Evolutionary conservation across 2,797 vertebrate species (phyloP), one percentile per base, ranked within the genome.

Genomic region (Buceros bicornis): DNA sequence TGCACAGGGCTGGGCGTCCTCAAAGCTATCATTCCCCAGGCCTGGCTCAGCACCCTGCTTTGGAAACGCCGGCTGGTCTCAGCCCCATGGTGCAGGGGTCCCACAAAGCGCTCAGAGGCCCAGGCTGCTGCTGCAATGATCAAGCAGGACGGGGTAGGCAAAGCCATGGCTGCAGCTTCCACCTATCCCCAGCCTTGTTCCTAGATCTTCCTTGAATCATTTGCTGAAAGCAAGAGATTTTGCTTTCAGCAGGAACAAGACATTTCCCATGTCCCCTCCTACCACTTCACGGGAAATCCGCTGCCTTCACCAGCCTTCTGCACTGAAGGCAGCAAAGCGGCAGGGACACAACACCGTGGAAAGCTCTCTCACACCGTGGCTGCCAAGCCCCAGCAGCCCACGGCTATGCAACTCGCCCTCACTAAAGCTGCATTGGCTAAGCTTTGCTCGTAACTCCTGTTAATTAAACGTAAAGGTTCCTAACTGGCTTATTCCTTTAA

Each of bases 231-330:
- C 19, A 66, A 70, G 22, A 61, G 21, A 66, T 77, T 81, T 84
- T 65, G 43, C 47, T 92, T 92, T 54, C 50, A 80, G 81, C 29
- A 70, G 83, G 73, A 76, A 70, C 8, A 26, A 57, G 18, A 21
- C 18, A 33, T 45, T 74, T 84, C 69, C 64, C 43, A 13, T 11
- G 16, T 57, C 29, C 47, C 6, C 20, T 69, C 53, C 53, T 53
- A 42, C 21, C 8, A 42, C 80, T 92, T 86, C 73, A 77, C 91
- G 83, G 67, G 84, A 87, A 87, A 86, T 48, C 53, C 56, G 67
- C 53, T 67, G 70, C 78, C 84, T 87, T 92, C 70, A 56, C 35
- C 61, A 85, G 71, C 37, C 58, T 76, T 72, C 37, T 79, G 74
- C 76, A 85, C 47, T 77, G 29, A 71, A 66, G 29, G n/a, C 53